phyloP scores from a whole-genome alignment of 2,797 vertebrate genomes.

The Aeoliscus strigatus region DNA sequence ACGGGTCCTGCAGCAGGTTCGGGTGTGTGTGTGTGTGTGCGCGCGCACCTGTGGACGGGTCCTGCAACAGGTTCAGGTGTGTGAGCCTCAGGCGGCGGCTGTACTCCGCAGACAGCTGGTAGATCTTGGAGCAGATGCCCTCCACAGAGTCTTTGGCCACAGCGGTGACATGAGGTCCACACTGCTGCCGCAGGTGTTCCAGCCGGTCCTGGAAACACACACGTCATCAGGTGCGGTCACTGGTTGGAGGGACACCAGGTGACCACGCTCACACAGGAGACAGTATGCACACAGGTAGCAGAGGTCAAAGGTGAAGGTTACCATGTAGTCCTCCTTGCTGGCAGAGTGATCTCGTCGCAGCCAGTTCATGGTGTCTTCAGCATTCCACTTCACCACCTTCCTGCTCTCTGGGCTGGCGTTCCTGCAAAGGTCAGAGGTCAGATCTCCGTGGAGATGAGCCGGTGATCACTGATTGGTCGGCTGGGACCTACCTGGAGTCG shows the following conservation, averaged over 20 bases:
- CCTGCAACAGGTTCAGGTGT: constrained; percentile 87
- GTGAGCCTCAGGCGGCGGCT: constrained; percentile 88
- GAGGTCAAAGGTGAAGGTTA: constrained; percentile 20
- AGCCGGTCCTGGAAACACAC: constrained; percentile 84
- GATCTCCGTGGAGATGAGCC: neutral
- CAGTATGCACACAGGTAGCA: too few relatives aligned
- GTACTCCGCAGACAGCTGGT: constrained; percentile 92
- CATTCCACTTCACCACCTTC: constrained; percentile 98
- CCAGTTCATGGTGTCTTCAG: constrained; percentile 98
- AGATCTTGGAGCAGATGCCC: constrained; percentile 98
- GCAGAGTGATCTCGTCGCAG: constrained; percentile 92
- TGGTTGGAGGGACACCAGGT: too few relatives aligned
- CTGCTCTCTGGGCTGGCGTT: constrained; percentile 94
- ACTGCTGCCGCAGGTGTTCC: constrained; percentile 92
- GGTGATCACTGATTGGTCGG: neutral
- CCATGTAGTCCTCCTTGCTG: constrained; percentile 90
- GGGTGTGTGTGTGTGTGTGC: neutral
- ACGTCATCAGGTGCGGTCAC: too few relatives aligned
- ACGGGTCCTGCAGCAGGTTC: constrained; percentile 80
- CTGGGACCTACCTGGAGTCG: constrained; percentile 84
- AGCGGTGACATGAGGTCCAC: constrained; percentile 88
- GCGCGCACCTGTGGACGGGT: constrained; percentile 81
- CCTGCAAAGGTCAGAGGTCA: constrained; percentile 64
- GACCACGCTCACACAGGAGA: too few relatives aligned
- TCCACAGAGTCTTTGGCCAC: constrained; percentile 97